Percentiles rank a stretch among this genome's conserved stretches.
These are phyloP conservation scores for Malurus splendens DNA, from an alignment of 2,797 vertebrate species.

Conservation along the genomic window DNA sequence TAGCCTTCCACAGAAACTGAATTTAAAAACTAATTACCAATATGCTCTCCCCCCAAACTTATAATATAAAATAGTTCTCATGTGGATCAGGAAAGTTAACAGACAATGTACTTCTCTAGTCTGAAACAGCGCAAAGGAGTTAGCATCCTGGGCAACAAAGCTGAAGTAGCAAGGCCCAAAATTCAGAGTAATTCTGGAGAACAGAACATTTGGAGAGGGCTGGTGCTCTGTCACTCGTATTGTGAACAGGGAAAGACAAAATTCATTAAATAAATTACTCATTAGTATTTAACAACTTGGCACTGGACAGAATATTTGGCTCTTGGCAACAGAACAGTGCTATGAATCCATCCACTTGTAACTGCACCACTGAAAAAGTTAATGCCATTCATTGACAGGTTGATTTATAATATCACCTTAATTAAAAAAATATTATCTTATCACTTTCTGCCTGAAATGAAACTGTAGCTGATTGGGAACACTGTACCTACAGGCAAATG, in stretches of 20 bases:
- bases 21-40: background rate
- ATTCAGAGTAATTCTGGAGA: background rate
- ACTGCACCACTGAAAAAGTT: slow-evolving; percentile 9
- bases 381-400: slow-evolving; percentile 18
- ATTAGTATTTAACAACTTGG: slow-evolving; percentile 22
- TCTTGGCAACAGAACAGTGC: background rate
- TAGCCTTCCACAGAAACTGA: background rate
- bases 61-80: background rate
- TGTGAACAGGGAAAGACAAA: background rate
- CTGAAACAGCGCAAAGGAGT: background rate
- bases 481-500: background rate
- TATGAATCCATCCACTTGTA: background rate
- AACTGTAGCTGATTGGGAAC: background rate
- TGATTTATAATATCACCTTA: slow-evolving; percentile 36
- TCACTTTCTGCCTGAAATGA: slow-evolving; percentile 6
- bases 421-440: slow-evolving; percentile 26
- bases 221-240: background rate
- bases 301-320: background rate
- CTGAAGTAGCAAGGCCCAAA: background rate
- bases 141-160: background rate
- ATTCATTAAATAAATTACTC: slow-evolving; percentile 36
- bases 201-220: background rate
- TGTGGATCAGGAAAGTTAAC: background rate
- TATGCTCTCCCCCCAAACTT: background rate
- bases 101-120: background rate